Evolutionary conservation across 2,797 vertebrate species (phyloP), one percentile per base, ranked within the genome.

Genomic region (Gobio occitaniae): DNA sequence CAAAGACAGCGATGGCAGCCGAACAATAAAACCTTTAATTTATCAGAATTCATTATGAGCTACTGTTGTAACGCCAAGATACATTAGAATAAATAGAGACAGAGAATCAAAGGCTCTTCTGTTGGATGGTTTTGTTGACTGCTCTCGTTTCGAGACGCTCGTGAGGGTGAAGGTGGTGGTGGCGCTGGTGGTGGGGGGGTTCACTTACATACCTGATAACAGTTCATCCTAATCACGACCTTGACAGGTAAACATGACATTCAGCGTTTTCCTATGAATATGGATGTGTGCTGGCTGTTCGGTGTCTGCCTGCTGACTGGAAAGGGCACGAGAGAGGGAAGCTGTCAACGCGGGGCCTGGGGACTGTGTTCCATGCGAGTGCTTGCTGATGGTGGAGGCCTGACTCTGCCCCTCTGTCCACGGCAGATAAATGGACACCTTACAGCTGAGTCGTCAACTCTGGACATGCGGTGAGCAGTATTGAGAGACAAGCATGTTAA

Each of bases 1-100:
- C 96, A 97, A 97, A 96, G 96, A 95, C 93, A 89, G 92, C 88
- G 89, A 21, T 93, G 94, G 92, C 95, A 95, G 93, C 89, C 48
- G 91, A 94, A 95, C 93, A 95, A 96, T 95, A 87, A 91, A 94
- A 94, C 93, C 94, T 92, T 95, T 95, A 95, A 95, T 95, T 95
- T 93, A 94, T 95, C 93, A 93, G 91, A 94, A 94, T 86, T 94
- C 94, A 93, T 95, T 94, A 94, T 92, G 91, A 94, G 94, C 92
- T 89, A 89, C 90, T 68, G 90, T 89, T 92, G 92, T 94, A 94
- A 94, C 85, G 90, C 90, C 88, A 89, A 74, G 88, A 92, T 91
- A 93, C 92, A 94, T 93, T 92, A 90, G 88, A 94, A 95, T 93
- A 94, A 93, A 94, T 92, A 92, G 93, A 93, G 93, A 93, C 90